These are phyloP conservation scores for Enteromius anoplus DNA, from an alignment of 2,797 vertebrate species.

Conservation along the genomic window DNA sequence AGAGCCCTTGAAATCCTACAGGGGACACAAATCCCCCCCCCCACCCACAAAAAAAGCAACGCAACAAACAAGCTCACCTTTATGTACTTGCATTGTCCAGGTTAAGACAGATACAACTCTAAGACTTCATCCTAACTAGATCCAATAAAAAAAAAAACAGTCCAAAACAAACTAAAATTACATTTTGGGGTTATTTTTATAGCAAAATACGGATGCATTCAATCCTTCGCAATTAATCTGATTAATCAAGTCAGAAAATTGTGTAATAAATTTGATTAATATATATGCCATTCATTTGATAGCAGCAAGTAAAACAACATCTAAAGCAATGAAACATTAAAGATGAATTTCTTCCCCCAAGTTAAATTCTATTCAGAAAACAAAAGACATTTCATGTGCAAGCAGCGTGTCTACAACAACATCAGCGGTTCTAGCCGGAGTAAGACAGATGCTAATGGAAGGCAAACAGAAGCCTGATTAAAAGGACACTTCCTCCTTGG, in stretches of 20 bases:
- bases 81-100: not conserved
- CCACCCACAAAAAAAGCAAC: not conserved
- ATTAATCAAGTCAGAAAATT: not conserved
- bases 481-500: slow-evolving; percentile 81
- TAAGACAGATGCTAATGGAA: slow-evolving; percentile 73
- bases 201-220: too few relatives aligned
- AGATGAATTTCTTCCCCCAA: not conserved
- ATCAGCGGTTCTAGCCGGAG: slow-evolving; percentile 18
- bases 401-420: slow-evolving; percentile 5
- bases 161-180: not conserved
- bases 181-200: not conserved
- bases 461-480: slow-evolving; percentile 80
- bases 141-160: not conserved
- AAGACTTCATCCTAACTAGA: not conserved
- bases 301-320: not conserved
- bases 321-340: not conserved
- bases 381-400: not conserved
- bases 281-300: not conserved
- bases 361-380: slow-evolving; percentile 5
- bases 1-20: not conserved
- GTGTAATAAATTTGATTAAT: not conserved
- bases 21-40: not conserved
- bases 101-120: not conserved
- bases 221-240: not conserved
- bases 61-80: not conserved